Evolutionary conservation across 2,113 vertebrate species (phyloP), one percentile per base, ranked within the genome.

Genomic region (Cephalopterus ornatus): DNA sequence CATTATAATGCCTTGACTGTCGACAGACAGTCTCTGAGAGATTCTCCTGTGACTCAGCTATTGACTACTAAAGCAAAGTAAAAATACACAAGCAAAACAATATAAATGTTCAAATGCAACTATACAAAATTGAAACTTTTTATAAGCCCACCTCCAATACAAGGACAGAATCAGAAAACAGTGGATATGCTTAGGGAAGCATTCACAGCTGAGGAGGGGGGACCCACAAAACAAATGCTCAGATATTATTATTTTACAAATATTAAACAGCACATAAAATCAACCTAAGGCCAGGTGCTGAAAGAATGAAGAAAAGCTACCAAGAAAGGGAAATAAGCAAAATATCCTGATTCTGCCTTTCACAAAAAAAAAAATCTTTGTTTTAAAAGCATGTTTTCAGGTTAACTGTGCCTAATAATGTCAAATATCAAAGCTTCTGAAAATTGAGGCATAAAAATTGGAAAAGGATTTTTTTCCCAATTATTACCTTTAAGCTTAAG

Each of bases 191-290:
- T 35, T 74, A 79, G 27, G 30, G 37, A 85, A 33, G n/a, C 21
- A 63, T 65, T 71, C 21, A 37, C 0, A 0, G 24, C 18, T 7
- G 3, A 21, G 8, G 32, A 6, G 16, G 4, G 19, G 30, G 6
- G 16, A 74, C 13, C 4, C 7, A 18, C 14, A 61, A 42, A 59
- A 21, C 12, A 32, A 46, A 28, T 8, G 11, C 17, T 90, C 41
- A 52, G 13, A 76, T 81, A 74, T 74, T 41, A 32, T 70, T 77
- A 35, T 44, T 65, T 28, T 37, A 61, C 8, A 47, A 75, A 44
- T 56, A 68, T 9, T 56, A 77, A 87, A 37, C 8, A 41, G 24
- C 1, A 4, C 0, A 0, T 55, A 85, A 93, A 78, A 85, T 33
- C 9, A 88, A 26, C 7, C 16, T 44, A 66, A 73, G 63, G 35